A percentile compares a stretch with the other conserved stretches of the same genome.
Conservation (phyloP, 2,797 vertebrate genomes). For the Chaetophractus vellerosus region DNA sequence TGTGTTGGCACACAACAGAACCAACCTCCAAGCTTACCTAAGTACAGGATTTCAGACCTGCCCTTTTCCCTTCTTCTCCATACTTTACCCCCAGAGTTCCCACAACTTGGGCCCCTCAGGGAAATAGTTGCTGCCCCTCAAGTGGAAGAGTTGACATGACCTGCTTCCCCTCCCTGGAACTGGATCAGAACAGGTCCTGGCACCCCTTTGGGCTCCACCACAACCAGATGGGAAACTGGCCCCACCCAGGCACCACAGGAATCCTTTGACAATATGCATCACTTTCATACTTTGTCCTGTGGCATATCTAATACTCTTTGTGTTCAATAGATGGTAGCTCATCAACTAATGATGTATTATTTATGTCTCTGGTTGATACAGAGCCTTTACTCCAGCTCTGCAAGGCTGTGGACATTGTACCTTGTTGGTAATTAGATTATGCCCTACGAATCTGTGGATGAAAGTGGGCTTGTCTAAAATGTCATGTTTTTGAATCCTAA, state of each 20-base stretch:
- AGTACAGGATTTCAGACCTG: not conserved
- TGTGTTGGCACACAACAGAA: not conserved
- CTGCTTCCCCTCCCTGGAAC: not conserved
- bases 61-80: not conserved
- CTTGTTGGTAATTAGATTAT: conserved; percentile 40
- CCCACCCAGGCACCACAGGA: not conserved
- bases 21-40: not conserved
- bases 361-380: not conserved
- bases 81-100: not conserved
- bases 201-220: not conserved
- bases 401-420: not conserved
- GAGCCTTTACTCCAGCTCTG: conserved; percentile 22
- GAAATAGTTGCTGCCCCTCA: not conserved
- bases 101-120: not conserved
- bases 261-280: not conserved
- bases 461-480: conserved; percentile 49
- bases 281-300: not conserved
- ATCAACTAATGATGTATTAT: conserved; percentile 30
- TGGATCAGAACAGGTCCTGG: not conserved
- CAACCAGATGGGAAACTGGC: not conserved
- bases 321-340: not conserved
- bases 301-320: not conserved
- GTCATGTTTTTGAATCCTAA: conserved; percentile 63
- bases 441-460: conserved; percentile 10
- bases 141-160: not conserved